Evolutionary conservation across 2,888 invertebrate genomes (phyloP).

Genomic region (Stenodema calcarata): DNA sequence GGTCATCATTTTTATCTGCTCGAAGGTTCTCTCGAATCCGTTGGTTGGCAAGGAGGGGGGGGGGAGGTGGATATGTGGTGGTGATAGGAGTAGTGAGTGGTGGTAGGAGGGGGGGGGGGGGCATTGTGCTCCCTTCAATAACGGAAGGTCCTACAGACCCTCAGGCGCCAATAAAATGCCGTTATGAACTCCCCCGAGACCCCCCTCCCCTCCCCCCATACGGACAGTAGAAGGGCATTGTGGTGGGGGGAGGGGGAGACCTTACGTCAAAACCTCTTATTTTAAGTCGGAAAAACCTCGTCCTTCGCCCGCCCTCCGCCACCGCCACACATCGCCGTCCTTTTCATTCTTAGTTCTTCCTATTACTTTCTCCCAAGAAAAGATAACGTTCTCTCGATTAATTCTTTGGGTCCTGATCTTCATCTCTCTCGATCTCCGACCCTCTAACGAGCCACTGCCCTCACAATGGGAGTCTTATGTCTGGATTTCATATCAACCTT

Average conservation of each 20-base stretch:
- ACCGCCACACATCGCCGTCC: background rate
- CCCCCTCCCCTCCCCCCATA: too few species aligned
- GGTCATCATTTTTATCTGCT: conserved; percentile 20
- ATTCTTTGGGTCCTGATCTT: conserved; percentile 11
- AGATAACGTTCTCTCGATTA: conserved; percentile 6
- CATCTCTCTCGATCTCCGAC: background rate
- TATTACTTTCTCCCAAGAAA: background rate
- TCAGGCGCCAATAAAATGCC: conserved; percentile 40
- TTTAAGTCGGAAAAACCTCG: background rate
- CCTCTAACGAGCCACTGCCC: conserved; percentile 6
- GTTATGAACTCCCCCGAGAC: conserved; percentile 34
- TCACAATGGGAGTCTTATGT: background rate
- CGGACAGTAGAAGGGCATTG: too few species aligned
- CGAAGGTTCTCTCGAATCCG: background rate
- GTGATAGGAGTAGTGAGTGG: too few species aligned
- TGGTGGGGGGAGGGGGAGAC: background rate
- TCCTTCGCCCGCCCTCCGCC: too few species aligned
- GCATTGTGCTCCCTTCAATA: conserved; percentile 30
- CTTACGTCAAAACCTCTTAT: conserved; percentile 4
- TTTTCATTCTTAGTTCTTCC: conserved; percentile 15
- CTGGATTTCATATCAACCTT: conserved; percentile 3
- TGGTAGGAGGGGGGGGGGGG: background rate
- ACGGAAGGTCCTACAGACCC: conserved; percentile 5
- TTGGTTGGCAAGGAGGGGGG: too few species aligned
- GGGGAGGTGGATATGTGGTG: too few species aligned